Conservation (phyloP, 2,113 vertebrate genomes). For the Bagarius yarrelli region DNA sequence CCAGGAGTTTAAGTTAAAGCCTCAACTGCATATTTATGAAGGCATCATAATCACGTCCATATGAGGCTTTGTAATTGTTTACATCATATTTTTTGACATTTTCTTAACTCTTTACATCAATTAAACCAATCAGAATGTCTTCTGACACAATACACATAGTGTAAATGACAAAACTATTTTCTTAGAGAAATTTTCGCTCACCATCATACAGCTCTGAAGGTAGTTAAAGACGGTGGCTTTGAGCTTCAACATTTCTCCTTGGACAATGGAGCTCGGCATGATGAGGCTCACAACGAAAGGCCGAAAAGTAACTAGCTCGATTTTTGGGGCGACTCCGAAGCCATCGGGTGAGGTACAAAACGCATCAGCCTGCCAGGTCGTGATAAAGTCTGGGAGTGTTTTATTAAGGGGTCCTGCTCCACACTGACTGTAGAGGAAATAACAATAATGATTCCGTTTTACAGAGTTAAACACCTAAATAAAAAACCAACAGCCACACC, state of each 20-base stretch:
- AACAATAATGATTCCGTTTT: background rate
- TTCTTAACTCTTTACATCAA: background rate
- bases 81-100: too few relatives aligned
- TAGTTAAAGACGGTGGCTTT: slow-evolving; percentile 83
- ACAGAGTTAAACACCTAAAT: background rate
- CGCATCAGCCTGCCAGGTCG: slow-evolving; percentile 78
- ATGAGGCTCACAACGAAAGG: slow-evolving; percentile 80
- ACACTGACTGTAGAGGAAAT: background rate
- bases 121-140: background rate
- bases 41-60: background rate
- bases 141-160: too few relatives aligned
- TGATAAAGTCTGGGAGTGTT: slow-evolving; percentile 82
- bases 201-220: slow-evolving; percentile 78
- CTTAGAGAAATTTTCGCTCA: slow-evolving; percentile 60
- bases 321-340: slow-evolving; percentile 76
- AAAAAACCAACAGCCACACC: slow-evolving; percentile 67
- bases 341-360: slow-evolving; percentile 81
- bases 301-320: slow-evolving; percentile 71
- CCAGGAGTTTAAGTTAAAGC: background rate
- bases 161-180: too few relatives aligned
- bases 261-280: slow-evolving; percentile 77
- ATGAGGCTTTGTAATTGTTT: too few relatives aligned
- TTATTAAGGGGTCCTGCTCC: slow-evolving; percentile 19
- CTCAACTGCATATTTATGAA: background rate
- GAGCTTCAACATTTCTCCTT: slow-evolving; percentile 66